Evolutionary conservation across 2,797 vertebrate species (phyloP).

Genomic region (Helostoma temminkii): DNA sequence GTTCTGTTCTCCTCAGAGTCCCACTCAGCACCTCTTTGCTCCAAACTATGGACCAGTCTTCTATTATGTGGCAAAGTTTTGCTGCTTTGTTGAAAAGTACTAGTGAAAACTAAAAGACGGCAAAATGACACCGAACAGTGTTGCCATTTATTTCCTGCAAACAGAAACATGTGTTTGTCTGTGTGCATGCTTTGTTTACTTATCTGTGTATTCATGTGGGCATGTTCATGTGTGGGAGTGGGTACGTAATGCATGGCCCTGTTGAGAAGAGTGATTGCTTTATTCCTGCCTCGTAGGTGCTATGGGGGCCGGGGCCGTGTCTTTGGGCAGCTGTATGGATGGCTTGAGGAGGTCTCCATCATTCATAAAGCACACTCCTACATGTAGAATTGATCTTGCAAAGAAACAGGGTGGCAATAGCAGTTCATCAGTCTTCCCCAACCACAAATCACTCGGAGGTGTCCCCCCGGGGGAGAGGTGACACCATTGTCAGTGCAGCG

Average conservation of each 20-base stretch:
- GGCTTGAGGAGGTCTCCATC: slow-evolving; percentile 84
- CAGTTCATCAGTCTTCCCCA: slow-evolving; percentile 83
- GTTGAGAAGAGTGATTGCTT: slow-evolving; percentile 84
- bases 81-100: slow-evolving; percentile 19
- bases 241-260: slow-evolving; percentile 75
- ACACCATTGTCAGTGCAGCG: slow-evolving; percentile 77
- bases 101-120: slow-evolving; percentile 18
- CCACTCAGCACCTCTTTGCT: slow-evolving; percentile 27
- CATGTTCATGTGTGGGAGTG: slow-evolving; percentile 64
- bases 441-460: slow-evolving; percentile 82
- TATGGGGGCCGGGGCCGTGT: slow-evolving; percentile 75
- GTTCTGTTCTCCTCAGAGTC: slow-evolving; percentile 32
- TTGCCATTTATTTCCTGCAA: slow-evolving; percentile 32
- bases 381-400: slow-evolving; percentile 85
- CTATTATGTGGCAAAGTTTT: slow-evolving; percentile 18
- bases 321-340: slow-evolving; percentile 85
- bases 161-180: slow-evolving; percentile 36
- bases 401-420: slow-evolving; percentile 84
- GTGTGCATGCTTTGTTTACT: slow-evolving; percentile 38
- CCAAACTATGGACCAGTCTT: slow-evolving; percentile 22
- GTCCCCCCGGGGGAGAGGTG: slow-evolving; percentile 72
- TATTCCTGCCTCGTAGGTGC: slow-evolving; percentile 81
- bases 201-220: slow-evolving; percentile 76
- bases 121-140: background rate
- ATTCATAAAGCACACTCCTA: slow-evolving; percentile 85